These are phyloP conservation scores for Alca torda DNA, from an alignment of 2,797 vertebrate genomes.

Conservation along the genomic window DNA sequence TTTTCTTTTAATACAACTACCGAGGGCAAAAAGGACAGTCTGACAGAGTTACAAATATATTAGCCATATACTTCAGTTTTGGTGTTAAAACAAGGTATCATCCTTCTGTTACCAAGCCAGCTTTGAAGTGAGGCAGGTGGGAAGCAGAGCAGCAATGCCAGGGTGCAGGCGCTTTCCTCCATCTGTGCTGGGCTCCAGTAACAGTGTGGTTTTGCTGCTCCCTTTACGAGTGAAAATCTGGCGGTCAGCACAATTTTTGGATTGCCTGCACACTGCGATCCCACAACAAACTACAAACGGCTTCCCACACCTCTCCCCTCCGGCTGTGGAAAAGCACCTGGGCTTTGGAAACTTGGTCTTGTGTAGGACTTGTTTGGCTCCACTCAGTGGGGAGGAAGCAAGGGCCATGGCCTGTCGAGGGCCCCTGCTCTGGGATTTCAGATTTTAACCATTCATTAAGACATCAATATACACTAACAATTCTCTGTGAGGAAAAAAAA, in stretches of 20 bases:
- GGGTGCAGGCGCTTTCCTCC: neutral
- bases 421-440: neutral
- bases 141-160: neutral
- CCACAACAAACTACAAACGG: neutral
- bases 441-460: neutral
- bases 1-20: neutral
- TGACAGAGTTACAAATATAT: conserved; percentile 77
- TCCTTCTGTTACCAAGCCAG: neutral
- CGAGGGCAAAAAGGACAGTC: conserved; percentile 77
- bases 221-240: neutral
- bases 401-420: neutral
- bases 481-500: neutral
- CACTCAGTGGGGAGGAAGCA: neutral
- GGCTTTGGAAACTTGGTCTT: neutral
- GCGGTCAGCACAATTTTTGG: neutral
- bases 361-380: neutral
- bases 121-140: neutral
- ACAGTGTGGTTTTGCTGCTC: neutral
- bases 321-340: neutral
- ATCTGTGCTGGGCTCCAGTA: neutral
- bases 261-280: neutral
- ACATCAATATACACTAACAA: neutral
- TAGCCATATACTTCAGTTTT: conserved; percentile 35
- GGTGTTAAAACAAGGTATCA: neutral
- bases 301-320: neutral